Evolutionary conservation across 2,797 vertebrate genomes (phyloP), one percentile per base, ranked within the genome.

Genomic region (Phoxinus dragarum): DNA sequence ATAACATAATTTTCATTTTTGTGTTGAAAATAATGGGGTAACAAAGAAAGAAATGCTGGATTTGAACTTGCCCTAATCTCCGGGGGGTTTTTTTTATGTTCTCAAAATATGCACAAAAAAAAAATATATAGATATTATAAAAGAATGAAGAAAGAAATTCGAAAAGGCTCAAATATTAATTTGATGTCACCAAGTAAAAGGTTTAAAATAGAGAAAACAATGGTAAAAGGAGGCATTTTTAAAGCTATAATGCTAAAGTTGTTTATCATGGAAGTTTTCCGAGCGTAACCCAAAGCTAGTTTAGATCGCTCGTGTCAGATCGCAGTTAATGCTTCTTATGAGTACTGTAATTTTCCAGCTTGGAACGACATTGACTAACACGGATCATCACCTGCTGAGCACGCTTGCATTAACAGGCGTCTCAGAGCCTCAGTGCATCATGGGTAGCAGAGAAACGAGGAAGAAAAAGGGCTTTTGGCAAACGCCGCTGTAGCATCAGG

Each of bases 331-430:
- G 61, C 47, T 17, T 81, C 52, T 86, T 72, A 23, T 56, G 47
- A 38, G 61, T 80, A 23, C 34, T 68, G 86, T 84, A 84, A 81
- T 81, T 81, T 78, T 81, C 71, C 73, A n/a, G 61, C 64, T 72
- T 47, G 69, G 69, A 66, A 76, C 19, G 77, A 80, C 81, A 52
- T 76, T 84, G 78, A 84, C 54, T 82, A 85, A 87, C 82, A n/a
- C 44, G 71, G 69, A 81, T 76, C 77, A 84, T 87, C 86, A 56
- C 86, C 83, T 69, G 64, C 71, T 68, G 78, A 84, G 54, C 82
- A 84, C 71, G 66, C 69, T 49, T 68, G 76, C 61, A 38, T 76
- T 76, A 84, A 87, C 86, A 40, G 77, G 66, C 80, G 10, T 47
- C 85, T 78, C 54, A 17, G 36, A 87, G 74, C 64, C 66, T 38